A percentile compares a stretch with the other conserved stretches of the same genome.
These are phyloP conservation scores for Anguilla rostrata DNA, from an alignment of 2,113 vertebrate species.

Conservation along the genomic window DNA sequence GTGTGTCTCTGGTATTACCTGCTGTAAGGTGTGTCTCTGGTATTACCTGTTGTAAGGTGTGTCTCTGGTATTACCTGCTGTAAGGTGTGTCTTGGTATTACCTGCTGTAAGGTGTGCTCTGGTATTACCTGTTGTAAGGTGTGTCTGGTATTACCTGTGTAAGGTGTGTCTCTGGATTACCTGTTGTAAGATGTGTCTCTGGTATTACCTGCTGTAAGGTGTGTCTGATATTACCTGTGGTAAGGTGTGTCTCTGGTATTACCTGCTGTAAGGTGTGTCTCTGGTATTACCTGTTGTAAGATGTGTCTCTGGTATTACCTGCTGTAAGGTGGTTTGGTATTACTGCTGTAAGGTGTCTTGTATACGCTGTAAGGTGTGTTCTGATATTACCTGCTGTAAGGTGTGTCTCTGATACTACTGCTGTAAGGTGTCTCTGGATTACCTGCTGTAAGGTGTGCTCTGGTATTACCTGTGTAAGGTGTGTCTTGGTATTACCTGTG, in stretches of 20 bases:
- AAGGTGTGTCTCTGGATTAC: neutral
- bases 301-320: neutral
- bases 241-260: conserved; percentile 35
- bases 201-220: no score
- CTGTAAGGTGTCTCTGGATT: no score
- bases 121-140: neutral
- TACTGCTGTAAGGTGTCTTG: neutral
- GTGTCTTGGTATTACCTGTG: no score
- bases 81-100: neutral
- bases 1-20: neutral
- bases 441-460: neutral
- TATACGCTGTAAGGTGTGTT: no score
- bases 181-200: no score
- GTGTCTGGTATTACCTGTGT: no score
- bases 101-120: neutral
- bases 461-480: neutral
- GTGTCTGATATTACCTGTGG: conserved; percentile 17
- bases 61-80: conserved; percentile 57
- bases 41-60: conserved; percentile 93
- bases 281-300: no score
- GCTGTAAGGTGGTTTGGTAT: neutral
- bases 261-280: no score
- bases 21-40: neutral
- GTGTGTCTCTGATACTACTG: conserved; percentile 71
- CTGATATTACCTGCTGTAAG: conserved; percentile 87